Percentiles rank a stretch among this genome's conserved stretches.
Conservation (phyloP, 1,140 invertebrate genomes). For the Zophobas atratus region DNA sequence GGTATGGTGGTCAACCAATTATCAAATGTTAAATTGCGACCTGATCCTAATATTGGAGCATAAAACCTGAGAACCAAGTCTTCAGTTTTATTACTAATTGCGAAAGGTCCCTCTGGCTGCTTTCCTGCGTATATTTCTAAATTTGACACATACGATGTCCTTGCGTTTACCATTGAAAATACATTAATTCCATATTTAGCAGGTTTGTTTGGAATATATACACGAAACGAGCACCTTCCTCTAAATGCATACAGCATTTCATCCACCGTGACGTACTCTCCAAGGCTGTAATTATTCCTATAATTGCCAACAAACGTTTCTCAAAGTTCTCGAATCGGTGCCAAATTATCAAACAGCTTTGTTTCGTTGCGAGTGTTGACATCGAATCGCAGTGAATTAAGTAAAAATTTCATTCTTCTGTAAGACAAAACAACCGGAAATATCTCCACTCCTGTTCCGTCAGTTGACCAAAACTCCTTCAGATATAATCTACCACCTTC, state of each 20-base stretch:
- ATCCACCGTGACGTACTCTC: conserved; percentile 65
- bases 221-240: conserved; percentile 65
- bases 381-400: not conserved
- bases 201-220: conserved; percentile 70
- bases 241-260: conserved; percentile 66
- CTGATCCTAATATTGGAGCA: too few species aligned
- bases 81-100: too few species aligned
- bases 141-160: too few species aligned
- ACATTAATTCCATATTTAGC: conserved; percentile 65
- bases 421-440: not conserved
- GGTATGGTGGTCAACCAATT: too few species aligned
- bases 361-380: conserved; percentile 40
- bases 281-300: conserved; percentile 57
- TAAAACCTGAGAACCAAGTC: too few species aligned
- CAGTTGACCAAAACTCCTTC: not conserved
- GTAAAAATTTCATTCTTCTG: not conserved
- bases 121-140: too few species aligned
- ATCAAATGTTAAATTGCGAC: too few species aligned
- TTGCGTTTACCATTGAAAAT: too few species aligned
- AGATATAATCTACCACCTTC: not conserved
- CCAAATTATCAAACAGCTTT: conserved; percentile 61
- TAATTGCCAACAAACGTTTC: conserved; percentile 53
- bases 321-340: conserved; percentile 62
- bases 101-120: too few species aligned
- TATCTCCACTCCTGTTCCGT: not conserved